These are phyloP conservation scores for Hydriomena furcata DNA, from an alignment of 2,888 invertebrate genomes.

Conservation along the genomic window DNA sequence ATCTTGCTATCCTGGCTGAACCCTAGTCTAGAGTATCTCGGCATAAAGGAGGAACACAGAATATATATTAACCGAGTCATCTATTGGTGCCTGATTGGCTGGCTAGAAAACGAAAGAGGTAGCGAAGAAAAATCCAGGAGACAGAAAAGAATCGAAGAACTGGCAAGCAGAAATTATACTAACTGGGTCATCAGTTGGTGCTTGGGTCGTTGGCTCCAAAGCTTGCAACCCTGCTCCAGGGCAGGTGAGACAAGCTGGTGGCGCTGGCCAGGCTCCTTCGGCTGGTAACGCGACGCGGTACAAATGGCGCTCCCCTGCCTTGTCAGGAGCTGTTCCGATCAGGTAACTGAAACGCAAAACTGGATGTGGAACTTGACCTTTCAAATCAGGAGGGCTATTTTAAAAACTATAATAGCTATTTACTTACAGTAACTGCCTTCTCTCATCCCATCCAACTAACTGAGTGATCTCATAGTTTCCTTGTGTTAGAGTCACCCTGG, in stretches of 20 bases:
- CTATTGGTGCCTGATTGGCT: no score
- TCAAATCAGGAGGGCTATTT: no score
- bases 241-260: constrained; percentile 85
- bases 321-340: constrained; percentile 90
- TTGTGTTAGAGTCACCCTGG: constrained; percentile 84
- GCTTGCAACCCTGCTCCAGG: constrained; percentile 41
- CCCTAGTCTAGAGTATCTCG: no score
- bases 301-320: constrained; percentile 92
- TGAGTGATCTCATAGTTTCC: constrained; percentile 90
- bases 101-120: no score
- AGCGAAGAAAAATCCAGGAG: no score
- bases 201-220: constrained; percentile 45
- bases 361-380: neutral
- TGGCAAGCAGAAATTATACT: constrained; percentile 22
- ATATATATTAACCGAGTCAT: no score
- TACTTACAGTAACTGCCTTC: constrained; percentile 86
- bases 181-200: constrained; percentile 52
- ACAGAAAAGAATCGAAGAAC: no score
- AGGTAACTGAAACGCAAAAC: constrained; percentile 90
- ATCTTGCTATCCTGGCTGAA: no score
- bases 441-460: constrained; percentile 90
- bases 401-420: no score
- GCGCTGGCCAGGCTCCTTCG: constrained; percentile 61
- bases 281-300: constrained; percentile 85
- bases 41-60: no score